Conservation (phyloP, 30 jellyfish, hydroid and myxozoan genomes). For the Calvadosia cruxmelitensis region DNA sequence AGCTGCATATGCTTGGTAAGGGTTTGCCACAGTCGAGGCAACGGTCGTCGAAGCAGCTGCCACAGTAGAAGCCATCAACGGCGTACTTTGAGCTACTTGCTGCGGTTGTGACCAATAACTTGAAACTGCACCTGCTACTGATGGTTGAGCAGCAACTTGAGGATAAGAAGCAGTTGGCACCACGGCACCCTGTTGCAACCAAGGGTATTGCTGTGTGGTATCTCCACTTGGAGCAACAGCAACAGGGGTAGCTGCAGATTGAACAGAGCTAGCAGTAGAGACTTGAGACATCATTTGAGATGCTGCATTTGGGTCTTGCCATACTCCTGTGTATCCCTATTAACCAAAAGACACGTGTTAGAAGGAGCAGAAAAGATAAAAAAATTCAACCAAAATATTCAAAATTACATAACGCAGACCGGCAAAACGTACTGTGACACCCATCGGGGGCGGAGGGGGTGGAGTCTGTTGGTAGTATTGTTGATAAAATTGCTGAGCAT, state of each 20-base stretch:
- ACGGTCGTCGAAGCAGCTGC: neutral
- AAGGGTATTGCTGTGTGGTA: neutral
- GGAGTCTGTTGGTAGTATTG: neutral
- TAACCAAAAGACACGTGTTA: neutral
- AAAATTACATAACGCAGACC: too few species aligned
- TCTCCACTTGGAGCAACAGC: too few species aligned
- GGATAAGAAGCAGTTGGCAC: neutral
- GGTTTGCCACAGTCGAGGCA: too few species aligned
- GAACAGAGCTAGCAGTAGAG: neutral
- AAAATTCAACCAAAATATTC: neutral
- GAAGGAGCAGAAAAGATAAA: neutral
- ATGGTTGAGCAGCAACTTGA: neutral
- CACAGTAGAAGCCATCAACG: neutral
- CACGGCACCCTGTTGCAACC: neutral
- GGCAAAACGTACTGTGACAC: neutral
- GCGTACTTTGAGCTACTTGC: neutral
- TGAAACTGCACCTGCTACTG: neutral
- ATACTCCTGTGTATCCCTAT: neutral
- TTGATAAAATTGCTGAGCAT: neutral
- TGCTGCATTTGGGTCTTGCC: neutral
- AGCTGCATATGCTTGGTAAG: neutral
- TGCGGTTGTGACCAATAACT: neutral
- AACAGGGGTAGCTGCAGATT: neutral
- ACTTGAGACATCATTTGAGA: neutral
- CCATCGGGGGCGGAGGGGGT: constrained; percentile 1